A percentile compares a stretch with the other conserved stretches of the same genome.
Conservation (phyloP, 2,113 vertebrate species). For the Forbesichthys papilliferus region DNA sequence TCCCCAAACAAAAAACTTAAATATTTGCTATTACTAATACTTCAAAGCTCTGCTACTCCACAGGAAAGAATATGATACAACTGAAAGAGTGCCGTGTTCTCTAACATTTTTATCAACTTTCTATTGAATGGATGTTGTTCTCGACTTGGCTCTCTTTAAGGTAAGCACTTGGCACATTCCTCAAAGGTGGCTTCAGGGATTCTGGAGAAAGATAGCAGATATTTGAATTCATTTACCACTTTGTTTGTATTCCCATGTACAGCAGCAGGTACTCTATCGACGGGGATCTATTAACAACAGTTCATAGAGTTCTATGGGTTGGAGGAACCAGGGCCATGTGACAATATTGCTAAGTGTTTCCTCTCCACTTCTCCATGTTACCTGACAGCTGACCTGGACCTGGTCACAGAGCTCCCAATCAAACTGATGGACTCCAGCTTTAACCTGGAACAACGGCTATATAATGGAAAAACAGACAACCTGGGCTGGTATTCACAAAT, state of each 20-base stretch:
- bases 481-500: no score
- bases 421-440: rapidly evolving
- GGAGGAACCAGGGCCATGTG: neutral
- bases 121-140: neutral
- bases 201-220: neutral
- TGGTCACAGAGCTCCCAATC: rapidly evolving
- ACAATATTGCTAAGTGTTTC: neutral
- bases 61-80: slow-evolving; percentile 17
- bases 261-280: neutral
- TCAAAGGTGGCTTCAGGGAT: neutral
- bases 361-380: slow-evolving; percentile 4
- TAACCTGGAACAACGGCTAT: rapidly evolving
- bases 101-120: no score
- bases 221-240: neutral
- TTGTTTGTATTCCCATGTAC: no score
- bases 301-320: neutral
- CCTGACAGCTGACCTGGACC: neutral
- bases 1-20: neutral
- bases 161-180: neutral
- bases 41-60: neutral
- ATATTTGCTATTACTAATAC: neutral
- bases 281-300: neutral
- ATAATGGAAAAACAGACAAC: neutral
- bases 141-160: neutral
- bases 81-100: slow-evolving; percentile 8